Evolutionary conservation across 2,888 invertebrate species (phyloP), one percentile per base, ranked within the genome.

Genomic region (Trichogramma evanescens): DNA sequence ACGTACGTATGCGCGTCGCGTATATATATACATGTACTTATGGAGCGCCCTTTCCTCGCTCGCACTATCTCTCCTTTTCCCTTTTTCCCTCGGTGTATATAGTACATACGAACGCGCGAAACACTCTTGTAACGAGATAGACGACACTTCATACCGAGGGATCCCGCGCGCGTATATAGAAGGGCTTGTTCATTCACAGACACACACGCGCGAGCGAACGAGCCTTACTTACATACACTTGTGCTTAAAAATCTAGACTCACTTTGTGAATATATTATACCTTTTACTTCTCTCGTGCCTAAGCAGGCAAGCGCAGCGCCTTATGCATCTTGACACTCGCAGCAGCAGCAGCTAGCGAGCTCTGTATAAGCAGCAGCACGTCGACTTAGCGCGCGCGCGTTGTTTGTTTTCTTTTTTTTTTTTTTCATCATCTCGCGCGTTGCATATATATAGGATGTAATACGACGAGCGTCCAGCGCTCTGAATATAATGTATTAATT

Each of bases 101-200:
- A 26, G 3, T 26, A 26, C 2, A 26, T 26, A 26, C 26, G 3
- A 26, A 3, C 26, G 26, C 26, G 26, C 26, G 26, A 26, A 26
- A 46, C 56, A 54, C 62, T 59, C 52, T 57, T 53, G 44, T 63
- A 59, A 60, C 62, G 66, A 64, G 64, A 62, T 64, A 63, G 59
- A 64, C 64, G 65, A 63, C 63, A 63, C 65, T 64, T 57, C 26
- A 26, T 26, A 26, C 56, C 63, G 59, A 62, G 44, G 53, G 26
- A 44, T 50, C 57, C 46, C 41, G 40, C 26, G 26, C 26, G 26
- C 26, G 26, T 26, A 26, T 26, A 26, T 1, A 26, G 26, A 26
- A 26, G 26, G 26, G 26, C 26, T 26, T 3, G 26, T 26, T 26
- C 26, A 26, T 26, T 26, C 26, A 26, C 26, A 26, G 26, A 26